A percentile compares a stretch with the other conserved stretches of the same genome.
phyloP scores from a whole-genome alignment of 2,797 vertebrate species.

The Anas flavirostris region DNA sequence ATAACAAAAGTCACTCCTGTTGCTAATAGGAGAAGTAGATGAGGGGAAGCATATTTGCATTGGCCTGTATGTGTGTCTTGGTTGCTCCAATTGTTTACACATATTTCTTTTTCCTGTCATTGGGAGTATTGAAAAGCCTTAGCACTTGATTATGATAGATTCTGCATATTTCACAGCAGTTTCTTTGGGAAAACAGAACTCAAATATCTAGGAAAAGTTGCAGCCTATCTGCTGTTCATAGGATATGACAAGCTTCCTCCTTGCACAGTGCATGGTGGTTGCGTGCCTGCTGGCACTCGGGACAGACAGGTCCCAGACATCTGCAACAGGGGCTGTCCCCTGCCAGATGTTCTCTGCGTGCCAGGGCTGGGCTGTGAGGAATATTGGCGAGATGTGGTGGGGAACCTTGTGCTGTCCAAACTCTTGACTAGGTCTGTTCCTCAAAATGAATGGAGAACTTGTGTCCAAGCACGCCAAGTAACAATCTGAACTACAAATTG shows the following conservation, averaged over 20 bases:
- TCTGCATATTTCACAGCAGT: background rate
- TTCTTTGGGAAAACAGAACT: slow-evolving; percentile 28
- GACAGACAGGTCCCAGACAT: background rate
- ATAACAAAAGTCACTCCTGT: background rate
- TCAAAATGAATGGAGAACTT: background rate
- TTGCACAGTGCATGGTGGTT: fast-evolving
- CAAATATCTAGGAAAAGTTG: background rate
- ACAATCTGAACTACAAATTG: background rate
- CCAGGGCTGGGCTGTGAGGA: background rate
- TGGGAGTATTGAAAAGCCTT: background rate
- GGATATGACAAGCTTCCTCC: slow-evolving; percentile 51
- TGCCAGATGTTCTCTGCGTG: background rate
- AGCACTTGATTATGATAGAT: slow-evolving; percentile 23
- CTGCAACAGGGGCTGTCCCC: background rate
- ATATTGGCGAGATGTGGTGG: background rate
- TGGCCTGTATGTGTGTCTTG: background rate
- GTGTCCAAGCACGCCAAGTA: background rate
- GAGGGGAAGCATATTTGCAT: background rate
- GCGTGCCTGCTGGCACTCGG: background rate
- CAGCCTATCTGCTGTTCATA: background rate
- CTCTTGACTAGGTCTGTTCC: background rate
- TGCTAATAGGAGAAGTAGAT: background rate
- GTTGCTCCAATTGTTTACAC: background rate
- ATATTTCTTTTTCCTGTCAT: background rate
- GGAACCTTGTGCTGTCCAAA: background rate